Evolutionary conservation across 2,113 vertebrate genomes (phyloP), one percentile per base, ranked within the genome.

Genomic region (Larimichthys polyactis): DNA sequence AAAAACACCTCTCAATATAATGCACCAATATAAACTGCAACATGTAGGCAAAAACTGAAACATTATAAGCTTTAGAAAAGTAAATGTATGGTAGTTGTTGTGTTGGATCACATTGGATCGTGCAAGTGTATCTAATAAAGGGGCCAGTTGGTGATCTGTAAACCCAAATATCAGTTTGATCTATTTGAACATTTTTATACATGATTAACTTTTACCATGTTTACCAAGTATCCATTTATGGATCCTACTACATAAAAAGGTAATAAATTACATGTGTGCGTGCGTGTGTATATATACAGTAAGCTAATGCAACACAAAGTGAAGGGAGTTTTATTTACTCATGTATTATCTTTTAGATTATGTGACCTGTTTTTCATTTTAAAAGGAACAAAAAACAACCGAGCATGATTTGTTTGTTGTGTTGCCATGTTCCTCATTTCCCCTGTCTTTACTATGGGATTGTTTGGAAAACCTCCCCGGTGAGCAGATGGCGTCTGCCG

Each of bases 401-500:
- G 11, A 78, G 69, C 11, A 27, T 73, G 63, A n/a, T 27, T 62
- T 86, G 79, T 90, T 79, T 90, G 75, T 77, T 88, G 64, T 75
- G 58, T 62, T 69, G 82, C 86, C 84, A 83, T 87, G 72, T 82
- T 82, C 84, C 71, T 82, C 51, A 71, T 69, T 79, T 79, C 83
- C 72, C 74, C 68, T 46, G 69, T 78, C 79, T 90, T 89, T 87
- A 74, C 59, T 83, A 78, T 81, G 87, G 87, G 91, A 90, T 76
- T 89, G 86, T 95, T 94, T 94, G 94, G 93, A 91, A 90, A 87
- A 88, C 82, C 82, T 92, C 91, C 85, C 91, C 72, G 49, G 79
- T 63, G 91, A 95, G 90, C 93, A 95, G 95, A 96, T 96, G 94
- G 93, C 66, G 71, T 92, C 92, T 91, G 91, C 86, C 82, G 78